Conservation (phyloP, 2,888 invertebrate genomes). For the Amphipyra berbera region DNA sequence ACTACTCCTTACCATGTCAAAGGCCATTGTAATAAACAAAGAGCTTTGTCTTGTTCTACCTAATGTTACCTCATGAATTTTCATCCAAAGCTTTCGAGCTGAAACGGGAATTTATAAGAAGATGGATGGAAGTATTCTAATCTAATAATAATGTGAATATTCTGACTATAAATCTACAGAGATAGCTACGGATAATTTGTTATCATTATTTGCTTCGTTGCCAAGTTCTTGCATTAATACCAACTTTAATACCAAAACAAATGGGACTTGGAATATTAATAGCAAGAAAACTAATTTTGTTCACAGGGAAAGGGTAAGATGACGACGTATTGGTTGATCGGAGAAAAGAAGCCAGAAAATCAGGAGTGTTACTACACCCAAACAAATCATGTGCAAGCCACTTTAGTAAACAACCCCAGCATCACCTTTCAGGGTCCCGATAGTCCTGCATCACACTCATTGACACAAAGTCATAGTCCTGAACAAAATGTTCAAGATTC, state of each 20-base stretch:
- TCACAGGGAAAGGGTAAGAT: conserved; percentile 96
- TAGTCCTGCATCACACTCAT: conserved; percentile 83
- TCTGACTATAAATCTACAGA: conserved; percentile 31
- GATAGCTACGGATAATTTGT: conserved; percentile 17
- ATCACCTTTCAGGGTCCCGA: conserved; percentile 87
- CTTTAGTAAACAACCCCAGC: conserved; percentile 77
- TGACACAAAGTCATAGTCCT: conserved; percentile 81
- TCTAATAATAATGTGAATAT: conserved; percentile 29
- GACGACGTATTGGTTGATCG: conserved; percentile 96
- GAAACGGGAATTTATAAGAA: conserved; percentile 22
- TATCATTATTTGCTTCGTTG: conserved; percentile 2
- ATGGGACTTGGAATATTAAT: background rate
- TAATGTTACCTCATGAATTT: conserved; percentile 41
- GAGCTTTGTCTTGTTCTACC: conserved; percentile 25
- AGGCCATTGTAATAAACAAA: conserved; percentile 22
- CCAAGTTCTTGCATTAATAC: conserved; percentile 2
- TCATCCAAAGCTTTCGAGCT: conserved; percentile 21
- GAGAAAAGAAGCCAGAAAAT: conserved; percentile 89
- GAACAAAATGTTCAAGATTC: conserved; percentile 69
- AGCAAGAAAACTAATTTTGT: conserved; percentile 27
- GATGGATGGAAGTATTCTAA: conserved; percentile 30
- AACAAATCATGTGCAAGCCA: conserved; percentile 64
- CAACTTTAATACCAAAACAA: conserved; percentile 6
- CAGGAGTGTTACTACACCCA: conserved; percentile 62
- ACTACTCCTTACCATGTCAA: conserved; percentile 24